These are phyloP conservation scores for Lymantria monacha DNA, from an alignment of 2,888 invertebrate species.

Conservation along the genomic window DNA sequence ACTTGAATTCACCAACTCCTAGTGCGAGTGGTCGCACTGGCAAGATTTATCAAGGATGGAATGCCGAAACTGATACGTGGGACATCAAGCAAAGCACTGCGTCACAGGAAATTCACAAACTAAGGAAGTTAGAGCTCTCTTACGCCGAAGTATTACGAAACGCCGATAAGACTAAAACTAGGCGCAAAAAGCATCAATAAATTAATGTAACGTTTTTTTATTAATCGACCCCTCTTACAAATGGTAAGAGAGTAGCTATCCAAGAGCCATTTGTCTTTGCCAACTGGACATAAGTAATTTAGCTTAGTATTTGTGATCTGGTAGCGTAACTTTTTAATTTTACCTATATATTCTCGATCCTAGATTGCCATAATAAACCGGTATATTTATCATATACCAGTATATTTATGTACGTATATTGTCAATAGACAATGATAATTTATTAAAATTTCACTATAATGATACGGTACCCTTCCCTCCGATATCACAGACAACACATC, in stretches of 20 bases:
- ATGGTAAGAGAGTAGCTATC: slow-evolving; percentile 69
- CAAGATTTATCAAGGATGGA: slow-evolving; percentile 76
- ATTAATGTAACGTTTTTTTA: slow-evolving; percentile 41
- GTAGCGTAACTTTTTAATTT: slow-evolving; percentile 74
- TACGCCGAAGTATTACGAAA: slow-evolving; percentile 92
- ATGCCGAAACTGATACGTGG: slow-evolving; percentile 74
- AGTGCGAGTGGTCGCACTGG: slow-evolving; percentile 76
- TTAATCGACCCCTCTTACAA: slow-evolving; percentile 67
- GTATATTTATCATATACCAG: slow-evolving; percentile 58
- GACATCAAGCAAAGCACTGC: slow-evolving; percentile 85
- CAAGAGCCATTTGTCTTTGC: slow-evolving; percentile 78
- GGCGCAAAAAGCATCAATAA: slow-evolving; percentile 80
- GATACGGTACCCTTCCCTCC: slow-evolving; percentile 54
- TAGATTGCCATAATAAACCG: slow-evolving; percentile 74
- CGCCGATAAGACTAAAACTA: slow-evolving; percentile 81
- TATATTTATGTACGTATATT: slow-evolving; percentile 43
- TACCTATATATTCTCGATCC: slow-evolving; percentile 68
- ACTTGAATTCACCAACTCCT: slow-evolving; percentile 83
- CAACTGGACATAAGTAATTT: slow-evolving; percentile 75
- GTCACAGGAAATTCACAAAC: slow-evolving; percentile 91
- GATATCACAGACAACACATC: slow-evolving; percentile 39
- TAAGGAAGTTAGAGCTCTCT: slow-evolving; percentile 90
- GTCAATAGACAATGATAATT: slow-evolving; percentile 46
- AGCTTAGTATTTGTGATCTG: slow-evolving; percentile 80
- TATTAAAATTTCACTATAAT: slow-evolving; percentile 40